Evolutionary conservation across 2,797 vertebrate genomes (phyloP).

Genomic region (Pangasius krempfi): DNA sequence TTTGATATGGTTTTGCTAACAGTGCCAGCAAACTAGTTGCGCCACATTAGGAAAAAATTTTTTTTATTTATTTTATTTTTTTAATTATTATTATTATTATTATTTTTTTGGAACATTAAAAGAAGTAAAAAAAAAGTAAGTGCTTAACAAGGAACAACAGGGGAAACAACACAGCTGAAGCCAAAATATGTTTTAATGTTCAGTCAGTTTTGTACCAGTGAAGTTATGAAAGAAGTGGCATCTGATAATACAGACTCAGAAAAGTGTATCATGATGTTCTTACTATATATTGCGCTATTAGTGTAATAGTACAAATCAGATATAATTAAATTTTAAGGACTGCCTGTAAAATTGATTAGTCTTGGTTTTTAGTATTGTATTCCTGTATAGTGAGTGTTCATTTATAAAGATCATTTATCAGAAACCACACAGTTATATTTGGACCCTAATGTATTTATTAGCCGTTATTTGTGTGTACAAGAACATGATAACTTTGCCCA

Average conservation of each 20-base stretch:
- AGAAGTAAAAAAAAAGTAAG: too few species aligned
- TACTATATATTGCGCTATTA: background rate
- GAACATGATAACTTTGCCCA: background rate
- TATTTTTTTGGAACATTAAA: too few species aligned
- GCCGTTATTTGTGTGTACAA: background rate
- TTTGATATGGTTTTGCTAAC: background rate
- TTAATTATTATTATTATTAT: too few species aligned
- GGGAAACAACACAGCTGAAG: background rate
- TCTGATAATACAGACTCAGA: background rate
- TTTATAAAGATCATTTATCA: background rate
- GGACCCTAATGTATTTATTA: background rate
- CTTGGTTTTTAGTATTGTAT: background rate
- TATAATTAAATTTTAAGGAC: background rate
- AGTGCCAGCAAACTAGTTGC: background rate
- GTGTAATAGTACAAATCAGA: background rate
- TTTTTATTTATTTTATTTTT: too few species aligned
- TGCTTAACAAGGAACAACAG: background rate
- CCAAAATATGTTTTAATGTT: background rate
- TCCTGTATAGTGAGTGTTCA: background rate
- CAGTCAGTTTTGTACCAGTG: background rate
- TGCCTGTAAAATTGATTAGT: background rate
- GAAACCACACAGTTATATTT: background rate
- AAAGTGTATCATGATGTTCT: too few species aligned
- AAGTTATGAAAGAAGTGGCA: background rate
- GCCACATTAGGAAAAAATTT: background rate